Conservation (phyloP, 2,797 vertebrate genomes). For the Sebastes aleutianus region DNA sequence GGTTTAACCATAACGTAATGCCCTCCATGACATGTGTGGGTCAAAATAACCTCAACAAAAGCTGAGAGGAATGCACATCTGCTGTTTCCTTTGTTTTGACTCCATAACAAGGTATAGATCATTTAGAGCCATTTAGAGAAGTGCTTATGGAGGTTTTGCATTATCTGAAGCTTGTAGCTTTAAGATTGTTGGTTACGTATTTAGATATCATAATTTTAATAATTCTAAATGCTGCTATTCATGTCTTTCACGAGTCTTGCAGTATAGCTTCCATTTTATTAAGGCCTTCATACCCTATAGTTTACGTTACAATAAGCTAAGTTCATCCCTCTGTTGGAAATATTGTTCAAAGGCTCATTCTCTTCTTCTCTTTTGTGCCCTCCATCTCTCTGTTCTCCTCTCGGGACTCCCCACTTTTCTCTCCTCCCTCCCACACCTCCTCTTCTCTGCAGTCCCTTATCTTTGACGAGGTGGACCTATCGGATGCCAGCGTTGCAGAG, state of each 20-base stretch:
- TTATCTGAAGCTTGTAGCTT: background rate
- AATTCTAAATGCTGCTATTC: background rate
- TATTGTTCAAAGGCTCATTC: constrained; percentile 6
- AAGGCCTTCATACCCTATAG: background rate
- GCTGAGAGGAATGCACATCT: background rate
- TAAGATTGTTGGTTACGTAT: background rate
- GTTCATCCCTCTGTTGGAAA: background rate
- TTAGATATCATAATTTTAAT: background rate
- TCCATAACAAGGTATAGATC: background rate
- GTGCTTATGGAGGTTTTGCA: background rate
- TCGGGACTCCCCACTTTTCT: background rate
- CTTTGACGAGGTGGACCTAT: constrained; percentile 99
- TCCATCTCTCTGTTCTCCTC: constrained; percentile 5
- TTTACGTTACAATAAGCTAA: background rate
- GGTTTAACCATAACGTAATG: background rate
- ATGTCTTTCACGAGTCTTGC: background rate
- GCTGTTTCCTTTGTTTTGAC: constrained; percentile 24
- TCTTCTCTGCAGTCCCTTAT: constrained; percentile 89
- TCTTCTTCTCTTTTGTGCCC: background rate
- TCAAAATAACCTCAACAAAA: background rate
- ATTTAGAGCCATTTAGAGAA: background rate
- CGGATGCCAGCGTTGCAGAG: constrained; percentile 98
- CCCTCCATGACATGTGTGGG: no score
- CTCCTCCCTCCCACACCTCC: background rate
- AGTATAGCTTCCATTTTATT: constrained; percentile 23